Evolutionary conservation across 2,888 invertebrate species (phyloP).

Genomic region (Dicycla oo): DNA sequence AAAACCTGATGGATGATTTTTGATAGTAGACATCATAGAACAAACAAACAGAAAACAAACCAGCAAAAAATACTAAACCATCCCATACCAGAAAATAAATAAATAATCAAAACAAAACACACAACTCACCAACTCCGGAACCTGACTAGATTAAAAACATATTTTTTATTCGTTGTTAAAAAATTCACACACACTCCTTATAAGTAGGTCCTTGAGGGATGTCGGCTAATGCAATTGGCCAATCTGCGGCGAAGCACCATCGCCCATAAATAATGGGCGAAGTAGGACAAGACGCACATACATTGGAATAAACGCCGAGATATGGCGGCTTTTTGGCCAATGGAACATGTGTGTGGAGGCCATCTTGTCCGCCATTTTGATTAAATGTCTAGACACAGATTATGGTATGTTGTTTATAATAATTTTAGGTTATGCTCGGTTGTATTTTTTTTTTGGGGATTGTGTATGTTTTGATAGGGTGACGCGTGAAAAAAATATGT

Average conservation of each 20-base stretch:
- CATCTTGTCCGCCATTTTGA: slow-evolving; percentile 57
- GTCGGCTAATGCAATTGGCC: slow-evolving; percentile 70
- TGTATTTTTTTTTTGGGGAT: slow-evolving; percentile 17
- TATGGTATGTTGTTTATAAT: slow-evolving; percentile 39
- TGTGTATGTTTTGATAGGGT: slow-evolving; percentile 15
- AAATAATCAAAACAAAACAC: slow-evolving; percentile 22
- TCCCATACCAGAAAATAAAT: background rate
- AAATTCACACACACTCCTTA: slow-evolving; percentile 64
- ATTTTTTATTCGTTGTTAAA: slow-evolving; percentile 61
- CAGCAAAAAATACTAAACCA: background rate
- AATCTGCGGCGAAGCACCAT: slow-evolving; percentile 65
- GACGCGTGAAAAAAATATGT: background rate
- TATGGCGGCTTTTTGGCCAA: slow-evolving; percentile 61
- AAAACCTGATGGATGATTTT: too few relatives aligned
- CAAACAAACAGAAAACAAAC: background rate
- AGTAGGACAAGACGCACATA: slow-evolving; percentile 65
- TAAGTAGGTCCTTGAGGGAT: slow-evolving; percentile 63
- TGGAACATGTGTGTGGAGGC: slow-evolving; percentile 24
- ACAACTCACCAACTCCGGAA: slow-evolving; percentile 24
- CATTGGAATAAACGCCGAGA: slow-evolving; percentile 65
- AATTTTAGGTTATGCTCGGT: slow-evolving; percentile 29
- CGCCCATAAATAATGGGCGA: slow-evolving; percentile 66
- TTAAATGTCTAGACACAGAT: slow-evolving; percentile 59
- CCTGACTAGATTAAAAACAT: slow-evolving; percentile 61
- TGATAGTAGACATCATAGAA: background rate